Evolutionary conservation across 1,140 invertebrate species (phyloP), one percentile per base, ranked within the genome.

Genomic region (Portunus trituberculatus): DNA sequence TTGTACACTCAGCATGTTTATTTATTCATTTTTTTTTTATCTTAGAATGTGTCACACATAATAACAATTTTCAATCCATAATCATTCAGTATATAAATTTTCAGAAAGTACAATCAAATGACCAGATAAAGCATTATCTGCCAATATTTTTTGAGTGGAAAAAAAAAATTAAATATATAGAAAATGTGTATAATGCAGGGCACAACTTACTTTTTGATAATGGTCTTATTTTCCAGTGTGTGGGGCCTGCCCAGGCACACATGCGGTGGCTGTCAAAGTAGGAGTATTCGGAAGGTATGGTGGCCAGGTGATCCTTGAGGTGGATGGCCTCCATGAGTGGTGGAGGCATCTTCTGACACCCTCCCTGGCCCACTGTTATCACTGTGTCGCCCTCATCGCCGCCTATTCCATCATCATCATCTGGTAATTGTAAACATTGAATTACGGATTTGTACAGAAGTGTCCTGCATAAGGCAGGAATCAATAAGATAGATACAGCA

Each of bases 191-290:
- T 39, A 39, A 39, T 39, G 39, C 39, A 2, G 39, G 1, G 39
- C 6, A 39, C 39, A 39, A 86, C 94, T 14, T 29, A 96, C 96
- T 96, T 97, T 97, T 97, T 59, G 96, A 96, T 97, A 97, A 96
- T 96, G 97, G 97, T 96, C 97, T 97, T 28, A 98, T 97, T 96
- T 98, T 98, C 98, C 98, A 98, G 96, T 98, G 98, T 59, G 97
- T 97, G 45, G 98, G 98, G 0, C 98, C 98, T 67, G 98, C 98
- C 98, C 98, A 98, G 76, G 98, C 98, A 94, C 97, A 97, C 25
- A 98, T 96, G 39, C 98, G 97, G 93, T 97, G 97, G 91, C 97
- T 97, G 91, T 97, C 97, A 91, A 98, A 97, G 97, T 98, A 98
- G 0, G 98, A 98, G 97, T 98, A 98, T 96, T 98, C 98, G n/a